Percentiles rank a stretch among this genome's conserved stretches.
Conservation (phyloP, 2,888 invertebrate species). For the Habroteleia sp. region DNA sequence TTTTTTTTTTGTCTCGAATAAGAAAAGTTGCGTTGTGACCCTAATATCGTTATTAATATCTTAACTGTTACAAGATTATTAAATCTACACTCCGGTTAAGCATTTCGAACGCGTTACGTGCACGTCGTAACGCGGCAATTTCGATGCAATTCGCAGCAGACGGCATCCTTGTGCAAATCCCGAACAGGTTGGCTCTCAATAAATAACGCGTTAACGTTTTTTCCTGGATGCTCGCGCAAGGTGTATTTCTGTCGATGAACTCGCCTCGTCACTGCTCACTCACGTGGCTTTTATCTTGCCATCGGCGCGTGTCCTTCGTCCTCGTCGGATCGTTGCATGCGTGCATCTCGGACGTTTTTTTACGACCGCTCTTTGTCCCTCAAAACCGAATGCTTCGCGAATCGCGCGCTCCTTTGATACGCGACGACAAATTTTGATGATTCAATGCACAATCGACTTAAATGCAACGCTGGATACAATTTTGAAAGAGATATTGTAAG, state of each 20-base stretch:
- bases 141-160: slow-evolving; percentile 31
- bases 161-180: slow-evolving; percentile 40
- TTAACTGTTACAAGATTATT: slow-evolving; percentile 28
- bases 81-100: slow-evolving; percentile 24
- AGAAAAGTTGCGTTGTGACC: slow-evolving; percentile 31
- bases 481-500: too few relatives aligned
- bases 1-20: too few relatives aligned
- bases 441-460: too few relatives aligned
- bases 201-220: slow-evolving; percentile 42
- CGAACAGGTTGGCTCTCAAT: slow-evolving; percentile 50
- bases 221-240: slow-evolving; percentile 23
- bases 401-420: not conserved
- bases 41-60: slow-evolving; percentile 42
- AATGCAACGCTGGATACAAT: too few relatives aligned
- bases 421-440: too few relatives aligned
- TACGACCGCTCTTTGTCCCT: slow-evolving; percentile 1
- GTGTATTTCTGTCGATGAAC: slow-evolving; percentile 73
- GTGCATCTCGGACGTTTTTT: slow-evolving; percentile 25
- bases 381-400: too few relatives aligned
- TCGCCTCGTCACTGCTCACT: slow-evolving; percentile 66
- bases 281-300: slow-evolving; percentile 63
- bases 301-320: slow-evolving; percentile 66
- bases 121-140: slow-evolving; percentile 18
- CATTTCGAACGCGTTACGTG: slow-evolving; percentile 16
- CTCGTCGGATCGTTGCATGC: slow-evolving; percentile 41